Evolutionary conservation across 1,140 invertebrate genomes (phyloP), one percentile per base, ranked within the genome.

Genomic region (Drosophila jambulina): DNA sequence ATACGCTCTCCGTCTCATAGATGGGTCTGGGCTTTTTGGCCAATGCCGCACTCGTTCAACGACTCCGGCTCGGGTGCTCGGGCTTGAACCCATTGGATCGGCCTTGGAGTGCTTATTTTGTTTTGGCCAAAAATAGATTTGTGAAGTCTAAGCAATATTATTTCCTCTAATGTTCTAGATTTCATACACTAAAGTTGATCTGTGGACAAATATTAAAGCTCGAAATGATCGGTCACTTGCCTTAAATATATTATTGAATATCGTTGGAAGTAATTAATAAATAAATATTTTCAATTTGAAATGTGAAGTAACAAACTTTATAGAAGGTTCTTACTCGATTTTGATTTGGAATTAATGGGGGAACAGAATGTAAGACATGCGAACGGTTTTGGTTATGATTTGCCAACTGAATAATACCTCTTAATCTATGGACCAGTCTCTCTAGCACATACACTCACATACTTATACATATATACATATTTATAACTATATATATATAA

Each of bases 381-480:
- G 12, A 38, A 25, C 17, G 51, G 36, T 19, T 38, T 45, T n/a
- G 23, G 23, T 79, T 64, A 71, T 72, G 23, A 77, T 77, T 77
- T 78, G 75, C 74, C 43, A 78, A 77, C 76, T 77, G 64, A 75
- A 71, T 81, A 87, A 88, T 87, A 87, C 84, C 84, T 87, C 84
- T 84, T 84, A 80, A 84, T 87, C 84, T 88, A 87, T 87, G 84
- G 84, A 87, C 84, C 84, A 87, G 72, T 84, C 67, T 71, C 38
- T 87, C 67, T 78, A 70, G 78, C 54, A 83, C 65, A 68, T 68
- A 53, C 64, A 84, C 61, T 36, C 15, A 54, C 51, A 54, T 54
- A 70, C 61, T 49, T 64, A 70, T 32, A 64, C 53, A 81, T 82
- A 80, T 60, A 76, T 57, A 48, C 15, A 42, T 46, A 75, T 49